phyloP scores from a whole-genome alignment of 1,140 invertebrate species.

The Trichogramma pretiosum region DNA sequence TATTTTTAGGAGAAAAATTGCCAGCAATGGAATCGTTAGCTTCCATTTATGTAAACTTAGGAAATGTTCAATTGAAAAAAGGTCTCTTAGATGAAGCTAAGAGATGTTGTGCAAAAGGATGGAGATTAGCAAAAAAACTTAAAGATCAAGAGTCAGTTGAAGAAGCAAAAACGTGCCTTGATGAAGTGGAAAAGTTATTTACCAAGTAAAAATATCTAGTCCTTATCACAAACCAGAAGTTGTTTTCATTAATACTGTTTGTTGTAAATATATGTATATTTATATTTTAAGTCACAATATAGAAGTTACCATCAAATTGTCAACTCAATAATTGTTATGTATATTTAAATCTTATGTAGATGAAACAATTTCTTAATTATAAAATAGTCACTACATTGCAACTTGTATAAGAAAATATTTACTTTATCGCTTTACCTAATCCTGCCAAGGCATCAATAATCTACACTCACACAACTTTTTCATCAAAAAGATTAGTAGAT shows the following conservation, averaged over 20 bases:
- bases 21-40: conserved; percentile 60
- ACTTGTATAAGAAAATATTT: too few relatives aligned
- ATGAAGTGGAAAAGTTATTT: conserved; percentile 50
- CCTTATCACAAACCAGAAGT: conserved; percentile 16
- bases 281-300: too few relatives aligned
- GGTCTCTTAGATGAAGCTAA: conserved; percentile 61
- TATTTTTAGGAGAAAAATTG: conserved; percentile 43
- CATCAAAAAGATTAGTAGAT: too few relatives aligned
- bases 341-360: conserved; percentile 3
- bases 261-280: conserved; percentile 11
- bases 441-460: too few relatives aligned
- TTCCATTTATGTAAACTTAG: conserved; percentile 73
- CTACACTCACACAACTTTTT: too few relatives aligned
- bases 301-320: too few relatives aligned
- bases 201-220: conserved; percentile 14
- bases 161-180: conserved; percentile 62
- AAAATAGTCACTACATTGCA: too few relatives aligned
- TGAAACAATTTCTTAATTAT: conserved; percentile 3
- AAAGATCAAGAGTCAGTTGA: conserved; percentile 55
- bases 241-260: conserved; percentile 6
- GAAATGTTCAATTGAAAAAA: conserved; percentile 67
- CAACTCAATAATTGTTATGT: too few relatives aligned
- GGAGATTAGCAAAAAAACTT: conserved; percentile 55
- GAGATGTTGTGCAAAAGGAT: conserved; percentile 60
- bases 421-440: too few relatives aligned